Evolutionary conservation across 2,113 vertebrate genomes (phyloP), one percentile per base, ranked within the genome.

Genomic region (Raja brachyura): DNA sequence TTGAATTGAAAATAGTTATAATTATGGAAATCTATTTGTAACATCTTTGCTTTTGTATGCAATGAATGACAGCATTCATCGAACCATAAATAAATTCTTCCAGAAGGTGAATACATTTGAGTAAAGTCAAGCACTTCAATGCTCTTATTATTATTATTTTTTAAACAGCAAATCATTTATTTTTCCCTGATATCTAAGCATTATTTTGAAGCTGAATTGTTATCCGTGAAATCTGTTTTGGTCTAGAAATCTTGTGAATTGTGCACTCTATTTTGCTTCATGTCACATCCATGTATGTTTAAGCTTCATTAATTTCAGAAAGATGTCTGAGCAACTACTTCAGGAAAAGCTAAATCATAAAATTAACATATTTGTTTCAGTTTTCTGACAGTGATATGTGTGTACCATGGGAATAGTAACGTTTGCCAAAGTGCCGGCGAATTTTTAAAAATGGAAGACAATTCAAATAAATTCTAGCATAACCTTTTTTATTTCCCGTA

Each of bases 1-100:
- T 97, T 97, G 97, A 97, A 97, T 96, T 95, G 95, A 96, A 96
- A 96, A 96, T 97, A 96, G 96, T 96, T 96, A 95, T 97, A 96
- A 96, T 96, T 96, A 96, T 96, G 95, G 96, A 94, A 14, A 94
- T 95, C 95, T 93, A 94, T 94, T 95, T 97, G 95, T 94, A 95
- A 95, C 95, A 96, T 95, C 94, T 94, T 94, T 94, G 93, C 94
- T 96, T 96, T 96, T 96, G 68, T 93, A 93, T 93, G 94, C 95
- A 39, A 94, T 94, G 94, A 94, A 93, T 85, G 78, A 94, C 95
- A 78, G 77, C 94, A 95, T 95, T 94, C 96, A 96, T 93, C 93
- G 25, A 73, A 73, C 10, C 8, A 86, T 86, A 95, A 95, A 94
- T 75, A 83, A 93, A 68, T 93, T 95, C 96, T 96, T 94, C 70